These are phyloP conservation scores for Phyllostomus hastatus DNA, from an alignment of 2,113 vertebrate genomes.

Conservation along the genomic window DNA sequence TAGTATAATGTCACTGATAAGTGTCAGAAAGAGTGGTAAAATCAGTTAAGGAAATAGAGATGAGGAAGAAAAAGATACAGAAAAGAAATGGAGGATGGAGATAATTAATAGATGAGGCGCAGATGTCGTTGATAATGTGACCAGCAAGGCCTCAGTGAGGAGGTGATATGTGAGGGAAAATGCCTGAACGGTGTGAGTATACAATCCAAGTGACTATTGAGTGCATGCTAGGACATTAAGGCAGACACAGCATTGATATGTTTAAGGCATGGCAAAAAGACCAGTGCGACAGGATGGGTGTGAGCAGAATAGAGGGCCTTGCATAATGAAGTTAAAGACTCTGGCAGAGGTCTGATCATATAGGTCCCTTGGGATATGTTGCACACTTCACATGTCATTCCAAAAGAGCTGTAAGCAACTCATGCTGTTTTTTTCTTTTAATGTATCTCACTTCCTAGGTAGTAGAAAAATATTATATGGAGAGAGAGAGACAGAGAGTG, in stretches of 20 bases:
- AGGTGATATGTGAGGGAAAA: neutral
- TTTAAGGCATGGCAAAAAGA: neutral
- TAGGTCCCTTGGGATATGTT: neutral
- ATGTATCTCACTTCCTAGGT: neutral
- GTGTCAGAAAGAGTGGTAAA: neutral
- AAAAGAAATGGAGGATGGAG: neutral
- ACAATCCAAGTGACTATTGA: neutral
- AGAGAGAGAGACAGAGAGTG: neutral
- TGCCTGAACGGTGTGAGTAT: neutral
- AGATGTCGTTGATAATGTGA: neutral
- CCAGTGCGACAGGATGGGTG: neutral
- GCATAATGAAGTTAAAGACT: neutral
- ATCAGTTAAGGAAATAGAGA: neutral
- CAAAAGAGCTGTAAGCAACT: neutral
- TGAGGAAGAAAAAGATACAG: neutral
- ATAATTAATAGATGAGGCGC: neutral
- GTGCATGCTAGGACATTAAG: neutral
- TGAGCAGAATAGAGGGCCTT: neutral
- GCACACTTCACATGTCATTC: neutral
- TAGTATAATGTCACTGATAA: neutral
- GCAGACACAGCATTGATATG: neutral
- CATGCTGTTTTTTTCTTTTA: neutral
- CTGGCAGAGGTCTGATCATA: neutral
- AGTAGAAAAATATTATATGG: neutral
- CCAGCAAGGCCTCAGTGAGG: neutral